phyloP scores from a whole-genome alignment of 2,888 invertebrate genomes.

The Metopia argyrocephala region DNA sequence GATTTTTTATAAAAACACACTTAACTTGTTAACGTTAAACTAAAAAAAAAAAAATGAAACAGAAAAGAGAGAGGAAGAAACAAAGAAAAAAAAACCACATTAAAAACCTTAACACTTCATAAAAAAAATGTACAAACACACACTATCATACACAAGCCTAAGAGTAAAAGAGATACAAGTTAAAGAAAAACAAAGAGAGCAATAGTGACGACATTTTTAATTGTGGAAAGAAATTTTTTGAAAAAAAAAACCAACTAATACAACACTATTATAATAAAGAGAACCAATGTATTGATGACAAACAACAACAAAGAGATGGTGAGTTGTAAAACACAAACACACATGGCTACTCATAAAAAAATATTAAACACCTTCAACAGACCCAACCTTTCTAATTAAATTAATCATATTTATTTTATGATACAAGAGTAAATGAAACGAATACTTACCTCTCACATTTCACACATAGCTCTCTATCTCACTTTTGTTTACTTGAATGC shows the following conservation, averaged over 20 bases:
- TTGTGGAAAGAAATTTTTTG: conserved; percentile 75
- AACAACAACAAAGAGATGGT: conserved; percentile 23
- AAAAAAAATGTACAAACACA: conserved; percentile 63
- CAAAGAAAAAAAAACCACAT: conserved; percentile 73
- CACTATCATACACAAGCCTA: conserved; percentile 33
- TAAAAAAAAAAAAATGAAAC: neutral
- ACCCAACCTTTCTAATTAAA: conserved; percentile 18
- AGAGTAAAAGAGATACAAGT: conserved; percentile 21
- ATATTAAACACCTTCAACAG: neutral
- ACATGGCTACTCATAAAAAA: conserved; percentile 30
- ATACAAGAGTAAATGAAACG: conserved; percentile 6
- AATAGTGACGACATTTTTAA: conserved; percentile 77
- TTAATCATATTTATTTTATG: neutral
- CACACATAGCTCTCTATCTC: neutral
- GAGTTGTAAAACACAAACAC: conserved; percentile 29
- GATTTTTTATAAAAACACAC: conserved; percentile 24
- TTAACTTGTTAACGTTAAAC: neutral
- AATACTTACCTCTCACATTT: neutral
- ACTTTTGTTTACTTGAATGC: neutral
- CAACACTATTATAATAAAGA: conserved; percentile 6
- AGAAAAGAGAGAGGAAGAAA: conserved; percentile 45
- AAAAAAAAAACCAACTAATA: conserved; percentile 42
- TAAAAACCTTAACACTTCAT: conserved; percentile 77
- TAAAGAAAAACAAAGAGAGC: conserved; percentile 35
- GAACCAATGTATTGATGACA: neutral